Evolutionary conservation across 2,888 invertebrate species (phyloP).

Genomic region (Diadegma fenestrale): DNA sequence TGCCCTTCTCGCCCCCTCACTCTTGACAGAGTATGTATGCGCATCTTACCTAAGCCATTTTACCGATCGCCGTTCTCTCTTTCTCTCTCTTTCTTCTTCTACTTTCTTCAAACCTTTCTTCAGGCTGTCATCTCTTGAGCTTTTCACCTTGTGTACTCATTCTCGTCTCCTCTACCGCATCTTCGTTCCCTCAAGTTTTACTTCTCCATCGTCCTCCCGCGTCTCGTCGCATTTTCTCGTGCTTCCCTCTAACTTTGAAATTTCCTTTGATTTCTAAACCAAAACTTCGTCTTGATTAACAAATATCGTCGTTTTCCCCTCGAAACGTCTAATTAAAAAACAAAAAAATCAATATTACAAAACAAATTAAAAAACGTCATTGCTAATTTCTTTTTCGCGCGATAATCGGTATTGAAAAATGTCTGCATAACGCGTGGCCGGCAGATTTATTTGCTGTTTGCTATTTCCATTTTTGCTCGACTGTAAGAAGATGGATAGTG

Average conservation of each 20-base stretch:
- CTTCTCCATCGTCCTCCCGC: not conserved
- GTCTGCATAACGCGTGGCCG: not conserved
- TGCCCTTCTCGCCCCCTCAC: constrained; percentile 1
- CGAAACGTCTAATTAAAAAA: not conserved
- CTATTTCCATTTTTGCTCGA: not conserved
- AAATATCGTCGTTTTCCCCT: not conserved
- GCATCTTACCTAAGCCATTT: constrained; percentile 58
- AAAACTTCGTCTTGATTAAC: not conserved
- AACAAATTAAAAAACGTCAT: not conserved
- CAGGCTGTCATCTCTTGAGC: constrained; percentile 32
- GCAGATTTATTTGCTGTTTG: not conserved
- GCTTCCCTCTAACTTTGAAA: not conserved
- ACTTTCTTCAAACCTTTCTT: not conserved
- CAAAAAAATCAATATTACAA: not conserved
- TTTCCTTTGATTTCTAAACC: not conserved
- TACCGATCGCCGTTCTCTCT: constrained; percentile 56
- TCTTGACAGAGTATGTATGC: constrained; percentile 40
- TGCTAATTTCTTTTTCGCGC: not conserved
- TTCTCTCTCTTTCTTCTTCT: constrained; percentile 11
- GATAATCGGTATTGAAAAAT: not conserved
- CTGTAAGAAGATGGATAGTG: constrained; percentile 12
- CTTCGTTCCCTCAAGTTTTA: constrained; percentile 22
- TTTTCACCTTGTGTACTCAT: constrained; percentile 25
- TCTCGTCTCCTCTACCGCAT: constrained; percentile 11
- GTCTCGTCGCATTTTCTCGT: constrained; percentile 6